These are phyloP conservation scores for Acanthurus lineatus DNA, from an alignment of 2,797 vertebrate species.

Conservation along the genomic window DNA sequence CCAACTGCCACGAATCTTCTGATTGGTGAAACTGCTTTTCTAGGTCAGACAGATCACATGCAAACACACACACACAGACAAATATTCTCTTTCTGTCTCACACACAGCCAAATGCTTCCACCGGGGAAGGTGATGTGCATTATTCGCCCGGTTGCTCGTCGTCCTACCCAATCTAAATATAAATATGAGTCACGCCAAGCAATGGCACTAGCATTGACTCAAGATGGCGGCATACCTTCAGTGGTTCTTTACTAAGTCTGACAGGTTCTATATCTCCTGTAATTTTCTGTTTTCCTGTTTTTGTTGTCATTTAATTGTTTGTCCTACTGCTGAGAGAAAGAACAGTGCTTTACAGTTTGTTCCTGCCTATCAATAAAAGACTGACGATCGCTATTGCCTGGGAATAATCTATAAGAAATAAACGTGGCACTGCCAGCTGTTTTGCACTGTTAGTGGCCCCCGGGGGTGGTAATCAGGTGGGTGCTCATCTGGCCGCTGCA, in stretches of 20 bases:
- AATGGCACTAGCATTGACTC: slow-evolving; percentile 61
- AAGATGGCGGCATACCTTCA: slow-evolving; percentile 75
- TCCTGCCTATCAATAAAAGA: slow-evolving; percentile 42
- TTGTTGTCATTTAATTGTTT: slow-evolving; percentile 10
- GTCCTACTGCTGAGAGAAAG: slow-evolving; percentile 11
- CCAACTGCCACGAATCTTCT: slow-evolving; percentile 73
- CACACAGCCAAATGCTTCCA: slow-evolving; percentile 72
- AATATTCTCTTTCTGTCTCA: slow-evolving; percentile 63
- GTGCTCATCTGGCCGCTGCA: slow-evolving; percentile 66
- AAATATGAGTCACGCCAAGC: slow-evolving; percentile 69
- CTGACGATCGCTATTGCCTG: slow-evolving; percentile 64
- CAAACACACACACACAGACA: slow-evolving; percentile 45
- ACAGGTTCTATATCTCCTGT: slow-evolving; percentile 35
- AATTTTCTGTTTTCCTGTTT: slow-evolving; percentile 3
- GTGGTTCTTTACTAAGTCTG: slow-evolving; percentile 42
- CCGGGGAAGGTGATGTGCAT: slow-evolving; percentile 77
- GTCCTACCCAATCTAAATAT: slow-evolving; percentile 79
- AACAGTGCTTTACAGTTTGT: slow-evolving; percentile 23
- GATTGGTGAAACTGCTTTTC: slow-evolving; percentile 82
- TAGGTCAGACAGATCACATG: slow-evolving; percentile 82
- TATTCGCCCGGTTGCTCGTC: slow-evolving; percentile 72
- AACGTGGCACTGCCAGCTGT: slow-evolving; percentile 72
- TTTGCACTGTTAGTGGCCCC: slow-evolving; percentile 46
- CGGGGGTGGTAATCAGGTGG: slow-evolving; percentile 68
- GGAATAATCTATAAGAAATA: slow-evolving; percentile 75